These are phyloP conservation scores for Nicator chloris DNA, from an alignment of 2,113 vertebrate genomes.

Conservation along the genomic window DNA sequence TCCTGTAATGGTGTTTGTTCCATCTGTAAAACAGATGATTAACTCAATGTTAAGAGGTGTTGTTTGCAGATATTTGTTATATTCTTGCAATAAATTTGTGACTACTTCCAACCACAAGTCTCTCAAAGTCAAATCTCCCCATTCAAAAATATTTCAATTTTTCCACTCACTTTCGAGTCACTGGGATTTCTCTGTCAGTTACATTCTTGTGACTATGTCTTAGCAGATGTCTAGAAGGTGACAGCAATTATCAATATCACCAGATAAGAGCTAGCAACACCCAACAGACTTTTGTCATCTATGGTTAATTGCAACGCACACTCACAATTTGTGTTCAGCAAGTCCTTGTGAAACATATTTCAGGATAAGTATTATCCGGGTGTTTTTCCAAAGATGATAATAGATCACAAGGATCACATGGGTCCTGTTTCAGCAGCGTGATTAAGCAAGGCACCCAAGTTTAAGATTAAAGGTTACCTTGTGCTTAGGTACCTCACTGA, in stretches of 20 bases:
- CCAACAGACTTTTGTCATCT: background rate
- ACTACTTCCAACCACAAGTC: background rate
- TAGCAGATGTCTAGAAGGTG: background rate
- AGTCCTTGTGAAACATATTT: background rate
- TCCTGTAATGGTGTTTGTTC: background rate
- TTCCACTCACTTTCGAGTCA: background rate
- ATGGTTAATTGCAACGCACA: background rate
- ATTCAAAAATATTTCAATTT: background rate
- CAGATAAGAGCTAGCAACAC: background rate
- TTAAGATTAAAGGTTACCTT: background rate
- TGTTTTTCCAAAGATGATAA: background rate
- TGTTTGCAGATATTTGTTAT: background rate
- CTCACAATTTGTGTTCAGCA: background rate
- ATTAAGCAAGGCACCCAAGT: background rate
- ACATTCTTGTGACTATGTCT: background rate
- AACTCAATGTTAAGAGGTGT: background rate
- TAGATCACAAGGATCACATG: background rate
- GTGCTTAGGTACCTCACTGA: background rate
- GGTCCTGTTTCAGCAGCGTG: background rate
- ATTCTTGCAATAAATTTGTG: background rate
- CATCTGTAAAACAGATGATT: too few species aligned
- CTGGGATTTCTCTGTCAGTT: background rate
- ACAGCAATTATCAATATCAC: background rate
- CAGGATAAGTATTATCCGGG: background rate
- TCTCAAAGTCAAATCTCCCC: background rate